Evolutionary conservation across 2,797 vertebrate species (phyloP).

Genomic region (Sebastes matsubarae): DNA sequence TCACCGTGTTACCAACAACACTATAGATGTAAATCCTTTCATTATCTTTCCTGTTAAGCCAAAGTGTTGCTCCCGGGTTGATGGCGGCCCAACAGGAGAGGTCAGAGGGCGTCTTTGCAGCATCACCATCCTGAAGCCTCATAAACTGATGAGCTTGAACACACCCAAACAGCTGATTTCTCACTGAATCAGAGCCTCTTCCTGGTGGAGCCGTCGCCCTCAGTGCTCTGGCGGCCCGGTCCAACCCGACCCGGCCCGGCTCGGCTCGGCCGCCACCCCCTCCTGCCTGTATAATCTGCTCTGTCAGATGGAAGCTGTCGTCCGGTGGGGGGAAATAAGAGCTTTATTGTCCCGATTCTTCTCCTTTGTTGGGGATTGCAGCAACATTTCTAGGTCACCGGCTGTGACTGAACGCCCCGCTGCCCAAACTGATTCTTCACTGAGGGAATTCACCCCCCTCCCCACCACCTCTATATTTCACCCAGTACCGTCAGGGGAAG

Average conservation of each 20-base stretch:
- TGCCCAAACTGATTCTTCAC: slow-evolving; percentile 46
- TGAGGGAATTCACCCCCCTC: slow-evolving; percentile 18
- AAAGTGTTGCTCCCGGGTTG: too few relatives aligned
- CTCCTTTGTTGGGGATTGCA: slow-evolving; percentile 56
- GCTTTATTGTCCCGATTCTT: slow-evolving; percentile 63
- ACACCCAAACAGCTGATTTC: background rate
- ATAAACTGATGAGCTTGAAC: background rate
- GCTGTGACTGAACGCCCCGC: slow-evolving; percentile 51
- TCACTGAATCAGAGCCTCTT: background rate
- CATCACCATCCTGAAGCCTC: background rate
- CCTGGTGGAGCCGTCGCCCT: slow-evolving; percentile 34
- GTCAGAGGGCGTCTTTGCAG: fast-evolving
- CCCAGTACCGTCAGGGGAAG: slow-evolving; percentile 4
- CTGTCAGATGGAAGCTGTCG: slow-evolving; percentile 40
- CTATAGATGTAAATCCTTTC: background rate
- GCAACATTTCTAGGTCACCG: slow-evolving; percentile 68
- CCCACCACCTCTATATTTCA: slow-evolving; percentile 12
- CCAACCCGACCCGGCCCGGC: background rate
- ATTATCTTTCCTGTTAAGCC: background rate
- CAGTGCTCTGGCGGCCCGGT: background rate
- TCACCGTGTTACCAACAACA: background rate
- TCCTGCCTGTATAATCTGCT: slow-evolving; percentile 51
- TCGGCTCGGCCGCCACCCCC: background rate
- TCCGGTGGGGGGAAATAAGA: slow-evolving; percentile 39
- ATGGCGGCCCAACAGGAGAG: too few relatives aligned